Evolutionary conservation across 2,113 vertebrate species (phyloP), one percentile per base, ranked within the genome.

Genomic region (Dendropsophus ebraccatus): DNA sequence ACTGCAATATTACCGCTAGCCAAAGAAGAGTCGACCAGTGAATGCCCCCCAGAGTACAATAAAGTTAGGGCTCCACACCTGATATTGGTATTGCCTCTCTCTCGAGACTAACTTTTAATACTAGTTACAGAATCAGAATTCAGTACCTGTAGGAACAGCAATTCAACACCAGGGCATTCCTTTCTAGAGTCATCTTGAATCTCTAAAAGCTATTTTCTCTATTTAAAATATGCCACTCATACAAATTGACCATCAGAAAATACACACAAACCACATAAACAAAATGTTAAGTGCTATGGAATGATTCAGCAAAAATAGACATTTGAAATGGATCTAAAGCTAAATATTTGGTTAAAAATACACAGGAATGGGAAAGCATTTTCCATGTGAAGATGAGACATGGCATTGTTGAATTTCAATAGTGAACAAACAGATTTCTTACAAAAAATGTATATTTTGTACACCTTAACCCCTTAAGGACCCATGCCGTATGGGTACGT

Each of bases 261-360:
- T 67, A 32, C 16, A 32, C 62, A 67, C 14, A 28, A 65, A 56
- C 45, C 32, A 73, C 70, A 72, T 19, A 83, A 83, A 73, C 67
- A 74, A 73, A 52, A 73, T 73, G 49, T 73, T 45, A 49, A 72
- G 35, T 74, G 50, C 72, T 83, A 58, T 74, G 17, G 23, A 41
- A 74, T 47, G 69, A 83, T 45, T 83, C 82, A 56, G 69, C 50
- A 74, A 54, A 73, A 82, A 73, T 47, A 69, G 28, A 65, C 49
- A 41, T 25, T 62, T 81, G 1, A 81, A 50, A 30, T 69, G 60
- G 37, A 82, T 41, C 25, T 69, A 50, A 67, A 81, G 19, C 54
- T 67, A 69, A 74, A 73, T 83, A 83, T 83, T 83, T 83, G 82
- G 8, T 73, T 54, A 69, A 50, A 69, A 16, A 81, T 4, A 17